phyloP scores from a whole-genome alignment of 2,797 vertebrate genomes.

The Esox masquinongy region DNA sequence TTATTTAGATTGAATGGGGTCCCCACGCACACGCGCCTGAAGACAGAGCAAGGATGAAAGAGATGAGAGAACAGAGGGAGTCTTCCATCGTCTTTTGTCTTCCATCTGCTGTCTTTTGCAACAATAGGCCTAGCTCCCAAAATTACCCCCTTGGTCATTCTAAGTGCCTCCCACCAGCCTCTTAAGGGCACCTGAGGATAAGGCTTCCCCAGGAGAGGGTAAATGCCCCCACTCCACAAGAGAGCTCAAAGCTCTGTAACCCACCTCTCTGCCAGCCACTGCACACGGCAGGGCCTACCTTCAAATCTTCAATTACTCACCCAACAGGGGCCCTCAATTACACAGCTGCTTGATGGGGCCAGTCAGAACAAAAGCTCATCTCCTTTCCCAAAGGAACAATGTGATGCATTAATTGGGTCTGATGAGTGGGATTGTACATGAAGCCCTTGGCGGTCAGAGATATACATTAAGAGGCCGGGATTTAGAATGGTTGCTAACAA shows the following conservation, averaged over 20 bases:
- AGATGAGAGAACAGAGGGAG: conserved; percentile 46
- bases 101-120: conserved; percentile 67
- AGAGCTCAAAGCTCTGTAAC: neutral
- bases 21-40: conserved; percentile 31
- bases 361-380: neutral
- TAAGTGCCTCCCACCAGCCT: neutral
- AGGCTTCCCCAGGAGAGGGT: neutral
- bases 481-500: too few relatives aligned
- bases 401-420: neutral
- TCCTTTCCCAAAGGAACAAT: neutral
- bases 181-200: neutral
- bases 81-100: conserved; percentile 59
- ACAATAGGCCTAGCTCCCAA: conserved; percentile 57
- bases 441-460: neutral
- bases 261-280: neutral
- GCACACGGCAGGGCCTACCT: neutral
- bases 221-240: too few relatives aligned
- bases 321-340: conserved; percentile 9
- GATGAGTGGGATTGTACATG: neutral
- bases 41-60: conserved; percentile 62
- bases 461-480: too few relatives aligned
- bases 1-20: conserved; percentile 45
- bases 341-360: conserved; percentile 20
- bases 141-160: conserved; percentile 19
- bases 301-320: neutral